Evolutionary conservation across 1,140 invertebrate species (phyloP), one percentile per base, ranked within the genome.

Genomic region (Globodera ellingtonae): DNA sequence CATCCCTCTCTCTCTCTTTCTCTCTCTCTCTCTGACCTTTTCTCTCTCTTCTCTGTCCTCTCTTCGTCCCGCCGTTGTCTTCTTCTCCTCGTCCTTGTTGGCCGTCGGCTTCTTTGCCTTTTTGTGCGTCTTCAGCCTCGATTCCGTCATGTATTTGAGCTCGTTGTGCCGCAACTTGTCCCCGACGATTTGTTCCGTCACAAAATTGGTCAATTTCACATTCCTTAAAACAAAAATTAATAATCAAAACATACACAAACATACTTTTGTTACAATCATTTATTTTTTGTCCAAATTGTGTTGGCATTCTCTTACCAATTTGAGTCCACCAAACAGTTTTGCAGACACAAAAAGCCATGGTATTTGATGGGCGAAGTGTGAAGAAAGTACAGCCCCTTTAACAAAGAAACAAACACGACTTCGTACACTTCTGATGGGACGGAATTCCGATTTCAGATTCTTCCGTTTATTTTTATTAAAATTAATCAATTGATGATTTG

Each of bases 291-390:
- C 50, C 7, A 52, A 52, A 52, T 9, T 9, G 4, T 52, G 50
- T 52, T 35, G 35, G 35, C 35, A 35, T 35, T 35, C 7, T 62
- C 18, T 62, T 62, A 62, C 56, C 87, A 88, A 69, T 88, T 89
- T 15, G 86, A 88, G 75, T 88, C 88, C n/a, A 88, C 87, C 52
- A 88, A 78, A 72, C 87, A 88, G 62, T 88, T 88, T 81, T 89
- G 88, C 3, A 89, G 79, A 77, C 88, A 89, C 10, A 88, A 56
- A 62, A 89, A 83, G 13, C 87, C 87, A 73, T 88, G 87, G 59
- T 85, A 86, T 71, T 83, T 80, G 21, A 88, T 65, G 24, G 74
- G 73, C 18, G 88, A 87, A 35, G 82, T 80, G 72, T 88, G 87
- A n/a, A 88, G 50, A 75, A 89, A 88, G 21, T 78, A 79, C 8